A percentile compares a stretch with the other conserved stretches of the same genome.
Conservation (phyloP, 2,888 invertebrate genomes). For the Amorpha juglandis region DNA sequence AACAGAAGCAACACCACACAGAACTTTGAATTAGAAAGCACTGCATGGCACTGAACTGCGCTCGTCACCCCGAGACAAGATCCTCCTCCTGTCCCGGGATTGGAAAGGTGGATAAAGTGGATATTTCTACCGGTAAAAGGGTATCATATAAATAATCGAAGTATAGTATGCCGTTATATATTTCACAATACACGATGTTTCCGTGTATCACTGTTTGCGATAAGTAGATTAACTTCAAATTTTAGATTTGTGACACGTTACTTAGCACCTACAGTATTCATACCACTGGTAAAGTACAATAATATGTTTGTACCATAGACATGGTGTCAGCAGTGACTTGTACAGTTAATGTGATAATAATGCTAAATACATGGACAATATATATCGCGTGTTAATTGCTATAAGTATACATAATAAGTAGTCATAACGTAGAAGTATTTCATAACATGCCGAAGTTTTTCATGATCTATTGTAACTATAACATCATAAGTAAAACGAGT, state of each 20-base stretch:
- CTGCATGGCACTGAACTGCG: too few relatives aligned
- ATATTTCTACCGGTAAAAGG: too few relatives aligned
- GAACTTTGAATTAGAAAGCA: too few relatives aligned
- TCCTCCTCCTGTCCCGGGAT: too few relatives aligned
- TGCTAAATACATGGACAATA: background rate
- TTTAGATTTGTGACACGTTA: constrained; percentile 4
- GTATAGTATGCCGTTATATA: too few relatives aligned
- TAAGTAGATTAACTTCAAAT: background rate
- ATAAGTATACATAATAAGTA: background rate
- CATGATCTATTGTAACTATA: background rate
- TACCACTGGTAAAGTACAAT: background rate
- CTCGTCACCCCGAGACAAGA: too few relatives aligned
- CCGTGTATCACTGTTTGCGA: background rate
- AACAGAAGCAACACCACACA: too few relatives aligned
- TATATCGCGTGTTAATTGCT: background rate
- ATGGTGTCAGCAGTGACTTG: too few relatives aligned
- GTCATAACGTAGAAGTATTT: background rate
- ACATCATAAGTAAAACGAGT: too few relatives aligned
- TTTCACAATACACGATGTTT: background rate
- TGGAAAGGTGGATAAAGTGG: too few relatives aligned
- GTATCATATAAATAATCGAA: too few relatives aligned
- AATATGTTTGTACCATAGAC: background rate
- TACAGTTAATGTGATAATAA: constrained; percentile 2
- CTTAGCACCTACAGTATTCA: background rate
- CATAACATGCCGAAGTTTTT: background rate